These are phyloP conservation scores for Henricia sp. DNA, from an alignment of 53 echinoderm and acorn worm genomes.

Conservation along the genomic window DNA sequence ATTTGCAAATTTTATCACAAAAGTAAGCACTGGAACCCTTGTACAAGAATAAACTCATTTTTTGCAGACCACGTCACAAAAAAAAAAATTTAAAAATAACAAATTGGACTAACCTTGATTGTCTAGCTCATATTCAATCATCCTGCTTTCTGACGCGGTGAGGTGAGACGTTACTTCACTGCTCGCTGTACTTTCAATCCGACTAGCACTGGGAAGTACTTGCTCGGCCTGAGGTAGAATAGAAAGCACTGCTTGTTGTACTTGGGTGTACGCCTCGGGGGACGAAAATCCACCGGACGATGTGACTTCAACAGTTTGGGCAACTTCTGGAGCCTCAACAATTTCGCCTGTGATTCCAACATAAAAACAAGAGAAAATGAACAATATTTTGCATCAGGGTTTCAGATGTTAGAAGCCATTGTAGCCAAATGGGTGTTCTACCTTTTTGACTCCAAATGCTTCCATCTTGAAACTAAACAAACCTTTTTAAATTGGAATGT, in stretches of 20 bases:
- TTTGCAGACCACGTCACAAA: no score
- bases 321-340: conserved; percentile 37
- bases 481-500: no score
- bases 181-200: background rate
- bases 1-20: no score
- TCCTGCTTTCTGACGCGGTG: background rate
- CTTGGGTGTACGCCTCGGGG: background rate
- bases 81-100: background rate
- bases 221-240: background rate
- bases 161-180: background rate
- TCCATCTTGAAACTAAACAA: no score
- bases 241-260: background rate
- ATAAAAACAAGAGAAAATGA: background rate
- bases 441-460: no score
- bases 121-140: background rate
- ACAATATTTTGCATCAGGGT: no score
- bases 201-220: background rate
- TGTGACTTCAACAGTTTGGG: conserved; percentile 29
- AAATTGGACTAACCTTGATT: conserved; percentile 8
- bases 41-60: no score
- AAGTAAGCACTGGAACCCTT: no score
- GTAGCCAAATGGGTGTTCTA: no score
- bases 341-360: background rate
- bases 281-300: conserved; percentile 2
- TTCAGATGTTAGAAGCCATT: no score